Conservation (phyloP, 1,140 invertebrate genomes). For the Laodelphax striatellus region DNA sequence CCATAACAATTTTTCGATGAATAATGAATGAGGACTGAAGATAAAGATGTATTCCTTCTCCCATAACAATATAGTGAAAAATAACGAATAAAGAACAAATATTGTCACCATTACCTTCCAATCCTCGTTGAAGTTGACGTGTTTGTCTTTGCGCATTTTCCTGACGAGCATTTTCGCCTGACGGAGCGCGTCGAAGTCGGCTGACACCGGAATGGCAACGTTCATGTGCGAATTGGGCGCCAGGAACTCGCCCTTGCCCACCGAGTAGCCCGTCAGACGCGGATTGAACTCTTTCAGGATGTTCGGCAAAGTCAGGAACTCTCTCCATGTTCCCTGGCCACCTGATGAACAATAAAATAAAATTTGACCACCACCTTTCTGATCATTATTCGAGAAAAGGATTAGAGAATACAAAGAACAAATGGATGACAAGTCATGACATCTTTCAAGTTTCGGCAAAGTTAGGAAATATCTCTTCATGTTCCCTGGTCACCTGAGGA, state of each 20-base stretch:
- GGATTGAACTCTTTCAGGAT: constrained; percentile 61
- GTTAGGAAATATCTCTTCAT: too few species aligned
- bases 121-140: constrained; percentile 47
- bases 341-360: constrained; percentile 37
- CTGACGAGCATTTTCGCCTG: constrained; percentile 52
- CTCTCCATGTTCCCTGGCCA: constrained; percentile 52
- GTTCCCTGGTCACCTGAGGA: too few species aligned
- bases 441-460: too few species aligned
- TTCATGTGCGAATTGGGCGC: constrained; percentile 49
- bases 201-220: constrained; percentile 56
- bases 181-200: constrained; percentile 54
- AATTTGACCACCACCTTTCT: too few species aligned
- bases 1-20: too few species aligned
- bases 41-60: too few species aligned
- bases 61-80: too few species aligned
- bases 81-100: too few species aligned
- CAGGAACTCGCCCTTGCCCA: constrained; percentile 57
- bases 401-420: too few species aligned
- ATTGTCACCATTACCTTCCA: constrained; percentile 84
- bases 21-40: too few species aligned
- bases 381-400: too few species aligned
- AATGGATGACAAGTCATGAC: too few species aligned
- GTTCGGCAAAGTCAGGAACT: constrained; percentile 57
- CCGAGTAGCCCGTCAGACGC: constrained; percentile 50
- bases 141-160: constrained; percentile 50